Percentiles rank a stretch among this genome's conserved stretches.
These are phyloP conservation scores for Heteromyza rotundicornis DNA, from an alignment of 2,888 invertebrate genomes.

Conservation along the genomic window DNA sequence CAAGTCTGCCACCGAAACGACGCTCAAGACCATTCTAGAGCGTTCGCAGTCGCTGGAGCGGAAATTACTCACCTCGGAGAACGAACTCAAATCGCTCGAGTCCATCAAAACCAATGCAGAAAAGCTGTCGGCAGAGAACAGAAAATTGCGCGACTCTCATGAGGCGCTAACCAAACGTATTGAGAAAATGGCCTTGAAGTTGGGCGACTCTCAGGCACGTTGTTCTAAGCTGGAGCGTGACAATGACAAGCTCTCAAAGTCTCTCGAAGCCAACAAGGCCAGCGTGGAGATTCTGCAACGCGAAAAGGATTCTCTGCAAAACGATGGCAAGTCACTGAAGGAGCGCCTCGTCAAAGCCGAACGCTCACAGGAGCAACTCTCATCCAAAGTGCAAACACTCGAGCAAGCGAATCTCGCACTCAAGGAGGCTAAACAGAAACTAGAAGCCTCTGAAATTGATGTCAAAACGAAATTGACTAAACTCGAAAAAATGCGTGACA, in stretches of 20 bases:
- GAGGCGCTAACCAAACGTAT: slow-evolving; percentile 37
- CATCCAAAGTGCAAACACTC: slow-evolving; percentile 32
- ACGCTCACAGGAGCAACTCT: slow-evolving; percentile 36
- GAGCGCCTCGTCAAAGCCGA: slow-evolving; percentile 35
- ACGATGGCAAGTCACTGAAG: slow-evolving; percentile 34
- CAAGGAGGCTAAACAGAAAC: slow-evolving; percentile 33
- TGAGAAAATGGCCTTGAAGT: slow-evolving; percentile 43
- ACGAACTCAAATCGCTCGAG: slow-evolving; percentile 32
- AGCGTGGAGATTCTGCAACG: slow-evolving; percentile 32
- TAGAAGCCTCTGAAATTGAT: slow-evolving; percentile 38
- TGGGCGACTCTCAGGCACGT: slow-evolving; percentile 44
- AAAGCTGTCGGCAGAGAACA: slow-evolving; percentile 34
- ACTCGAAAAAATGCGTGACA: slow-evolving; percentile 42
- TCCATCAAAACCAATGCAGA: slow-evolving; percentile 28
- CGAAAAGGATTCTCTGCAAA: slow-evolving; percentile 35
- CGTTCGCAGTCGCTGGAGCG: slow-evolving; percentile 34
- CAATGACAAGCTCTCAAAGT: slow-evolving; percentile 33
- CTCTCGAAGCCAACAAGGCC: slow-evolving; percentile 25
- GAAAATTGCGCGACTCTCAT: slow-evolving; percentile 33
- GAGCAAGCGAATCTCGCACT: slow-evolving; percentile 31
- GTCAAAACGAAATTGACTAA: slow-evolving; percentile 33
- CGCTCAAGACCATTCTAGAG: slow-evolving; percentile 32
- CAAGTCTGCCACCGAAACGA: slow-evolving; percentile 29
- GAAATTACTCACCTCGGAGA: slow-evolving; percentile 33
- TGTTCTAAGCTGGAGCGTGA: slow-evolving; percentile 41